These are phyloP conservation scores for Caenorhabditis latens DNA, from an alignment of 1,140 invertebrate species.

Conservation along the genomic window DNA sequence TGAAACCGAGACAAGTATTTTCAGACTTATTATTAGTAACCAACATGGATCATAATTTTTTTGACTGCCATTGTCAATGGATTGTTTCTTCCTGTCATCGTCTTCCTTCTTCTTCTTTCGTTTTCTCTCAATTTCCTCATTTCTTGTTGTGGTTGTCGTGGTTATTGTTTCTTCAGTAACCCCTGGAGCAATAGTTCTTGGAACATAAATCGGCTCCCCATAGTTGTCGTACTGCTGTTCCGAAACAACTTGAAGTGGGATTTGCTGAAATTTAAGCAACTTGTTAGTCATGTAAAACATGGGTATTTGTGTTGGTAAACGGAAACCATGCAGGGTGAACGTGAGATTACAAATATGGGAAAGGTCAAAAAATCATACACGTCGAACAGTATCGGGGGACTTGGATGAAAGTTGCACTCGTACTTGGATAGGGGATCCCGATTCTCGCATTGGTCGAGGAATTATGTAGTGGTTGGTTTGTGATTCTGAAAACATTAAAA, in stretches of 20 bases:
- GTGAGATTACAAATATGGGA: conserved; percentile 11
- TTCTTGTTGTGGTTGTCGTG: conserved; percentile 14
- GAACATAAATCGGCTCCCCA: conserved; percentile 34
- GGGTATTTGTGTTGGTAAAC: no score
- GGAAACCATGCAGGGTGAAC: conserved; percentile 3
- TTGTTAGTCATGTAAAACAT: neutral
- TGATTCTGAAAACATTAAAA: conserved; percentile 1
- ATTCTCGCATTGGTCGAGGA: conserved; percentile 6
- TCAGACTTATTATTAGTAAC: neutral
- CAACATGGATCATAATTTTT: conserved; percentile 9
- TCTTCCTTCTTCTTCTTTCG: conserved; percentile 23
- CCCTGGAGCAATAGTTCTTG: conserved; percentile 4
- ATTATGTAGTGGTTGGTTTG: conserved; percentile 28
- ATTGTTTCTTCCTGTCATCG: neutral
- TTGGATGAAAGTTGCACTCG: conserved; percentile 26
- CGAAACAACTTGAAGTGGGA: neutral
- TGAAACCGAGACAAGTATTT: neutral
- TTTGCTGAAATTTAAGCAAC: neutral
- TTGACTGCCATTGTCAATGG: neutral
- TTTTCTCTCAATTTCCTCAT: conserved; percentile 46
- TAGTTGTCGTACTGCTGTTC: conserved; percentile 20
- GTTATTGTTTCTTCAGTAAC: conserved; percentile 37
- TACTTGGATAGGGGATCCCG: conserved; percentile 14
- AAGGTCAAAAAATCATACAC: conserved; percentile 17
- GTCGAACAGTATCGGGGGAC: conserved; percentile 30